Evolutionary conservation across 2,888 invertebrate genomes (phyloP).

Genomic region (Acrobasis repandana): DNA sequence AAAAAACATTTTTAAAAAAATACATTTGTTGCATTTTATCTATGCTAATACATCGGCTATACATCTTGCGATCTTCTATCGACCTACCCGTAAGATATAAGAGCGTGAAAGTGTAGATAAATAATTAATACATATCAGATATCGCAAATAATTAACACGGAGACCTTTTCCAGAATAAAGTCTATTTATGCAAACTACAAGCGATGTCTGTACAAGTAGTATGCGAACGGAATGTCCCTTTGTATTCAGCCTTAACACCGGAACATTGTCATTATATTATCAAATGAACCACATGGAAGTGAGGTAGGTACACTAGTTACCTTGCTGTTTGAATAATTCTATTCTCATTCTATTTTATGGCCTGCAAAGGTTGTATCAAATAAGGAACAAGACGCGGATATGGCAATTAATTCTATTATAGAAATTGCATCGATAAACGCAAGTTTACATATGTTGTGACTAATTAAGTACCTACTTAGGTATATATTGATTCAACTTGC

Average conservation of each 20-base stretch:
- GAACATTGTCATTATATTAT: constrained; percentile 70
- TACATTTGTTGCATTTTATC: not conserved
- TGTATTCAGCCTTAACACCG: constrained; percentile 60
- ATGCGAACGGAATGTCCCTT: constrained; percentile 47
- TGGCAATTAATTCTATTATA: constrained; percentile 9
- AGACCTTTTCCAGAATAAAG: constrained; percentile 13
- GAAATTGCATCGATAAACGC: constrained; percentile 1
- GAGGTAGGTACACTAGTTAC: constrained; percentile 25
- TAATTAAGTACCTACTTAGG: no score
- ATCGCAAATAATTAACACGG: constrained; percentile 3
- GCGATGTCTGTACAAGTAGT: constrained; percentile 23
- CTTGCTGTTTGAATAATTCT: constrained; percentile 7
- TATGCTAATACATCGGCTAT: no score
- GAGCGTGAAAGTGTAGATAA: not conserved
- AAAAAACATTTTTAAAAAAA: constrained; percentile 29
- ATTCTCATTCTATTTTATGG: constrained; percentile 16
- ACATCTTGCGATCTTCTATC: no score
- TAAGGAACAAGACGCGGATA: constrained; percentile 9
- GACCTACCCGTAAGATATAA: no score
- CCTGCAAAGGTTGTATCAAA: not conserved
- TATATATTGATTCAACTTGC: constrained; percentile 2
- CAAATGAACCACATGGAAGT: constrained; percentile 52
- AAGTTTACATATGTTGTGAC: not conserved
- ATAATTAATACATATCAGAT: not conserved
- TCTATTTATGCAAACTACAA: constrained; percentile 11